Evolutionary conservation across 2,113 vertebrate species (phyloP).

Genomic region (Ictidomys tridecemlineatus): DNA sequence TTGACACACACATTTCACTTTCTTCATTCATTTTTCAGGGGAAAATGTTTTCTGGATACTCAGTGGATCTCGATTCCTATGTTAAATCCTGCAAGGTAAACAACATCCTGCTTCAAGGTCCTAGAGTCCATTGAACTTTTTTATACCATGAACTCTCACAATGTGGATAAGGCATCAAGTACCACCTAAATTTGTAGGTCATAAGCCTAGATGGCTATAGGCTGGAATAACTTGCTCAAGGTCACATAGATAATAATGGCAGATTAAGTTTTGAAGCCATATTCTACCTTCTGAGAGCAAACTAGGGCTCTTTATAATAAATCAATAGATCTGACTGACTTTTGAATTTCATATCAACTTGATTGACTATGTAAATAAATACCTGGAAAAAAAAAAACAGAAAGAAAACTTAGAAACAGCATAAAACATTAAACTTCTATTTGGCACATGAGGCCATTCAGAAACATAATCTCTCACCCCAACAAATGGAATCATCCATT

Average conservation of each 20-base stretch:
- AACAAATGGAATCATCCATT: neutral
- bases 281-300: neutral
- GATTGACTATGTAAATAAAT: neutral
- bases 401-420: neutral
- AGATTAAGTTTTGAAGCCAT: neutral
- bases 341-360: neutral
- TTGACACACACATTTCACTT: neutral
- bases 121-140: neutral
- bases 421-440: neutral
- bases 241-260: neutral
- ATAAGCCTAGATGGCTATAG: neutral
- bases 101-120: neutral
- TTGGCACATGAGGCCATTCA: neutral
- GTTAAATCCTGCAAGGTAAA: neutral
- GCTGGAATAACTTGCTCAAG: neutral
- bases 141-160: neutral
- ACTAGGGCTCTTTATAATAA: neutral
- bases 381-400: neutral
- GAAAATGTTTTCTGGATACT: neutral
- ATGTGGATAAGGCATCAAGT: neutral
- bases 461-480: accelerated
- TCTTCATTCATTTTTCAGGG: neutral
- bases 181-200: neutral
- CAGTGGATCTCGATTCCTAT: neutral
- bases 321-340: neutral